Base-by-base conservation (phyloP, 2,888 invertebrate genomes). In the Eristalis pertinax region DNA sequence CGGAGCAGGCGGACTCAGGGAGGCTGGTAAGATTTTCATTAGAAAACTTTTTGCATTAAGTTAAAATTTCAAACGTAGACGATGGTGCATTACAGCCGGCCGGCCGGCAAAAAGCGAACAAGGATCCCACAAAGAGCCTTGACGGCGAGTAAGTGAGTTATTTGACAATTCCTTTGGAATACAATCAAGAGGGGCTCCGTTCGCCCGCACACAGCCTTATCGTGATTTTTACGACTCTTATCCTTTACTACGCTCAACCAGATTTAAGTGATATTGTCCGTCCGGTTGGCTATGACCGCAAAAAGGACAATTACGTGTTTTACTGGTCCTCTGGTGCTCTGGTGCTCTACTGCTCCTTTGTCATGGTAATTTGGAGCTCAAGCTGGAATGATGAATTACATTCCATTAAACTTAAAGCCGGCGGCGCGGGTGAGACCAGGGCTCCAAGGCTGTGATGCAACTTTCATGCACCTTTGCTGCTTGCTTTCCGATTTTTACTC, bases 1-100 rank as follows among this genome's bases (percentile, higher is more conserved):
- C 32, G 19, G 75, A 32, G 19, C 7, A n/a, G 41, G 67, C n/a
- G n/a, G n/a, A n/a, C n/a, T 11, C 13, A 15, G 19, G 19, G 38
- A 13, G 10, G 13, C 15, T 32, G 67, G 64, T 58, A 70, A 22
- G 85, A 82, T 82, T 86, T 86, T 82, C 85, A 86, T 86, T 86
- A 82, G 82, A 78, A 82, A 86, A 86, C 50, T 86, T 86, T 86
- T 82, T 86, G 85, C 77, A 86, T 86, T 82, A 86, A 86, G 82
- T 75, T 78, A 56, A 86, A 82, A 86, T 78, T 56, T 74, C 72
- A 74, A 82, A 82, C 77, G 82, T 82, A 82, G 73, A 70, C 13
- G 26, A 13, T 60, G 60, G 26, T 60, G 60, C 60, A 65, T 29
- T 29, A 35, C 38, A 19, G 11, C 43, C 26, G 26, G 4, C 5